A percentile compares a stretch with the other conserved stretches of the same genome.
These are phyloP conservation scores for Lepus oiostolus DNA, from an alignment of 2,797 vertebrate species.

Conservation along the genomic window DNA sequence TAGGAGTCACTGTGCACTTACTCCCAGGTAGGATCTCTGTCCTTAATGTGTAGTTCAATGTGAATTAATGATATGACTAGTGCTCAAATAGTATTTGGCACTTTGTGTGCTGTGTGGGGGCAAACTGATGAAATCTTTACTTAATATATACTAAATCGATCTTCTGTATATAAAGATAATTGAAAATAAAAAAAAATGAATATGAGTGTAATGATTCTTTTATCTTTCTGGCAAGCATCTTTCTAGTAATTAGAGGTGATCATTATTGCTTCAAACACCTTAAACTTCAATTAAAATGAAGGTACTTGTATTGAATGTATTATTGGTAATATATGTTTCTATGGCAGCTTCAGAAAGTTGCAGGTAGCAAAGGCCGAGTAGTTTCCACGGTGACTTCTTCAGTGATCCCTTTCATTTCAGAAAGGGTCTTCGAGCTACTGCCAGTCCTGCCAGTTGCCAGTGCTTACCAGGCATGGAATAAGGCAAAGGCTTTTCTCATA, in stretches of 20 bases:
- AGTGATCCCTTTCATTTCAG: constrained; percentile 8
- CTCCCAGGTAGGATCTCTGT: no score
- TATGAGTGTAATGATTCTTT: not conserved
- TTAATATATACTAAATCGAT: no score
- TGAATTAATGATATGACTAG: no score
- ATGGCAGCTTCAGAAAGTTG: constrained; percentile 36
- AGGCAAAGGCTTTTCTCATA: not conserved
- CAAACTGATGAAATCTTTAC: no score
- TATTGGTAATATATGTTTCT: constrained; percentile 26
- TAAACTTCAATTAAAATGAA: constrained; percentile 36
- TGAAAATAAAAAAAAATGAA: not conserved
- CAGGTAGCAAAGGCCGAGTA: not conserved
- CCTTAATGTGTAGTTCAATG: no score
- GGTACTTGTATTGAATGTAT: not conserved
- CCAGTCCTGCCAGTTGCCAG: not conserved
- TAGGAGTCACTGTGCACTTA: no score
- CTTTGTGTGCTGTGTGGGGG: no score
- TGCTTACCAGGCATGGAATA: not conserved
- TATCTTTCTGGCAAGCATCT: not conserved
- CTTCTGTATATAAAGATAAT: no score
- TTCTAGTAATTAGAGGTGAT: constrained; percentile 12
- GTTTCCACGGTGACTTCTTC: not conserved
- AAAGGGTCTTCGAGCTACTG: not conserved
- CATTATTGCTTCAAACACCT: not conserved
- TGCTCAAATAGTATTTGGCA: no score